Evolutionary conservation across 2,888 invertebrate genomes (phyloP).

Genomic region (Parelbella ahira): DNA sequence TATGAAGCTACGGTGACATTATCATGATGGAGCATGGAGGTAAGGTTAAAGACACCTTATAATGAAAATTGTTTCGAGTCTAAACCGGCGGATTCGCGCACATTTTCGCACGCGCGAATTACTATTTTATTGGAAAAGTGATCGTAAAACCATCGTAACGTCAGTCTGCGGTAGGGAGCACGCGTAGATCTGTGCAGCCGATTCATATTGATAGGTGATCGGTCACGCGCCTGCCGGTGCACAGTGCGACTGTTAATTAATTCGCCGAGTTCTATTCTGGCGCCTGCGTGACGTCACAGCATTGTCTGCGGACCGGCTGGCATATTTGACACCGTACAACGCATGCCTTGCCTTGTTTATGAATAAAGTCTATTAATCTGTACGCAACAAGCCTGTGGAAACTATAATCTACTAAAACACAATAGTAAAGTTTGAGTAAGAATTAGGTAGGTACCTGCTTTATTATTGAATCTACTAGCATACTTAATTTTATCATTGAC

Average conservation of each 20-base stretch:
- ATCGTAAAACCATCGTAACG: slow-evolving; percentile 33
- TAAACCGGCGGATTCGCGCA: too few species aligned
- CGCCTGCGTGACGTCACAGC: slow-evolving; percentile 62
- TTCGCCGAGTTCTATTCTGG: slow-evolving; percentile 48
- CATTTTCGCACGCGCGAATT: slow-evolving; percentile 15
- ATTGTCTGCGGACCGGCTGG: slow-evolving; percentile 33
- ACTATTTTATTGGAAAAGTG: slow-evolving; percentile 1
- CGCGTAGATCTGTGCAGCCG: slow-evolving; percentile 54
- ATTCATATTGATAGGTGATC: slow-evolving; percentile 65
- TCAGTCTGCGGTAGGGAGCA: slow-evolving; percentile 65
- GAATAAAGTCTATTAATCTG: too few species aligned
- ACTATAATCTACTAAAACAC: too few species aligned
- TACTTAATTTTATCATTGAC: too few species aligned
- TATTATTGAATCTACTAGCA: too few species aligned
- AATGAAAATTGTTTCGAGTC: too few species aligned
- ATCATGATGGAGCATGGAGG: too few species aligned
- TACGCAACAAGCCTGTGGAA: too few species aligned
- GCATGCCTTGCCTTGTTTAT: slow-evolving; percentile 4
- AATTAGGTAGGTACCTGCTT: too few species aligned
- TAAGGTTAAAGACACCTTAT: too few species aligned
- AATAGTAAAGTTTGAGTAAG: too few species aligned
- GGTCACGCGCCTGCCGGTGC: slow-evolving; percentile 54
- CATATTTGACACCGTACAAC: slow-evolving; percentile 31
- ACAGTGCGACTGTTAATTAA: slow-evolving; percentile 47
- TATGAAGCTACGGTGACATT: too few species aligned